Conservation (phyloP, 2,888 invertebrate genomes). For the Coleophora flavipennella region DNA sequence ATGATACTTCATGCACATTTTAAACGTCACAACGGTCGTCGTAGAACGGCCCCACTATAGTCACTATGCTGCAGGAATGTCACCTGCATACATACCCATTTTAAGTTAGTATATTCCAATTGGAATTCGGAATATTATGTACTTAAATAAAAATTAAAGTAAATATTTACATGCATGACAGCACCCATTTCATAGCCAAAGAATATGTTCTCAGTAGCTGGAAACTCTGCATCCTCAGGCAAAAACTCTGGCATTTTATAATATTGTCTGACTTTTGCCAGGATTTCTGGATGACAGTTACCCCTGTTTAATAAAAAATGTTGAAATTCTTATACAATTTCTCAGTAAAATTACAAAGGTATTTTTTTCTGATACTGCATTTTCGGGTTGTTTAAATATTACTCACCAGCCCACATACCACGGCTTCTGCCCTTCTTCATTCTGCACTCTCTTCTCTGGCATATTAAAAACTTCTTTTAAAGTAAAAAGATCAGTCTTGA, state of each 20-base stretch:
- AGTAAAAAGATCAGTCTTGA: constrained; percentile 85
- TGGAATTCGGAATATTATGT: no score
- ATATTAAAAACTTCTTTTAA: constrained; percentile 84
- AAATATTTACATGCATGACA: constrained; percentile 85
- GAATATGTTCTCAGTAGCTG: constrained; percentile 91
- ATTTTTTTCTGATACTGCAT: not conserved
- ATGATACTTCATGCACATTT: no score
- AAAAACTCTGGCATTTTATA: constrained; percentile 89
- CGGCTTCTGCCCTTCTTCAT: constrained; percentile 75
- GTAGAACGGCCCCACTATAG: no score
- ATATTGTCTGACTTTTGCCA: constrained; percentile 80
- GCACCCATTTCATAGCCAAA: constrained; percentile 93
- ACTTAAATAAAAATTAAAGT: constrained; percentile 26
- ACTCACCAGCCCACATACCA: constrained; percentile 95
- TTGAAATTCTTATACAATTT: no score
- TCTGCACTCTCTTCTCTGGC: constrained; percentile 76
- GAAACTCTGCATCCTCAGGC: constrained; percentile 90
- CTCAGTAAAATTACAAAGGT: constrained; percentile 1
- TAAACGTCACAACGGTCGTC: no score
- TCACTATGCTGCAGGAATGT: no score
- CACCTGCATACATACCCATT: no score
- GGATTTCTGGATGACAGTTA: constrained; percentile 88
- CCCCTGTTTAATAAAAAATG: constrained; percentile 69
- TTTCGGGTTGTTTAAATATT: not conserved
- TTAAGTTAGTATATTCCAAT: no score